Base-by-base conservation (phyloP, 2,888 invertebrate genomes). In the Mesoligia furuncula region DNA sequence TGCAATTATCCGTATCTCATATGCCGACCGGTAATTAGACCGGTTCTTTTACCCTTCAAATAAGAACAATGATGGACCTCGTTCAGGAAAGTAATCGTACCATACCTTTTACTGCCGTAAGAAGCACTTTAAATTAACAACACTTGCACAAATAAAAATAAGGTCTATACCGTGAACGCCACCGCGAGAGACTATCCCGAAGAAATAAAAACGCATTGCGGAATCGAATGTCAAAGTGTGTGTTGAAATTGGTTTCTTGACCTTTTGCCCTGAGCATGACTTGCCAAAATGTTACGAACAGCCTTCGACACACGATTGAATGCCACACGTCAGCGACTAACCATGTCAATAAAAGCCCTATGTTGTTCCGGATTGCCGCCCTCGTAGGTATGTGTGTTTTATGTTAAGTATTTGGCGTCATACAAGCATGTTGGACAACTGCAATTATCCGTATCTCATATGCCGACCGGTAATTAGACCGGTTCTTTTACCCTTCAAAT, bases 111-210 rank as follows among this genome's bases (percentile, higher is more conserved):
- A 54, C 9, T 54, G n/a, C 17, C 17, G 7, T 17, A 7, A 62
- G 11, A 17, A 72, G 17, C 11, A 65, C 8, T 68, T 81, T 72
- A 69, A 78, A 72, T 68, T 61, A 83, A 54, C 45, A 69, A 59
- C 57, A 69, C 42, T 80, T 31, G 54, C 59, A 70, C 66, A 65
- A 81, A 72, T 71, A 79, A 72, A 81, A 65, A 51, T 51, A 79
- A 61, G 36, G 57, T 54, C 31, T 69, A 68, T 72, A 73, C 27
- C 62, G 48, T 66, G 51, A 70, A 59, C 72, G 70, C 59, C 78
- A 57, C 48, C n/a, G 39, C 64, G 67, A 80, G 70, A 76, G 45
- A 61, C 69, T 59, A n/a, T 79, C 54, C 59, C 67, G 48, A 80
- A 83, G 83, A 85, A 73, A 85, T 65, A 51, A 31, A 39, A 59